These are phyloP conservation scores for Cheiracanthium punctorium DNA, from an alignment of 2,888 invertebrate species.

Conservation along the genomic window DNA sequence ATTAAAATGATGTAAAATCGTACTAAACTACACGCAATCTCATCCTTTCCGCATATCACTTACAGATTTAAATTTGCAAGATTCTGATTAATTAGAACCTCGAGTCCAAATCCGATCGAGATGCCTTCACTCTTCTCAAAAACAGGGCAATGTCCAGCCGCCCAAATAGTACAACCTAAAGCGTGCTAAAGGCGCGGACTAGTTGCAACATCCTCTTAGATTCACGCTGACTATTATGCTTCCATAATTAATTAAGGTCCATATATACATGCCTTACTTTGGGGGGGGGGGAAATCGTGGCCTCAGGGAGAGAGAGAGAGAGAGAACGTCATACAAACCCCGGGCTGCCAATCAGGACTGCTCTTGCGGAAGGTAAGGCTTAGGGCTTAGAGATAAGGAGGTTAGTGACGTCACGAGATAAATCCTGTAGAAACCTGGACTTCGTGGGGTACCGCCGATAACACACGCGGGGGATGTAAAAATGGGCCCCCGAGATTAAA, in stretches of 20 bases:
- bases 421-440: constrained; percentile 11
- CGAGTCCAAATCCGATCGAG: too few relatives aligned
- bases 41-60: too few relatives aligned
- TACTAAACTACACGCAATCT: too few relatives aligned
- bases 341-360: constrained; percentile 4
- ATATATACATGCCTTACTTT: too few relatives aligned
- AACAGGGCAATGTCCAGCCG: too few relatives aligned
- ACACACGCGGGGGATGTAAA: constrained; percentile 30
- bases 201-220: not conserved
- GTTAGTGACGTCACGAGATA: constrained; percentile 43
- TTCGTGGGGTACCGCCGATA: constrained; percentile 49
- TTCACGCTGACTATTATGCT: not conserved
- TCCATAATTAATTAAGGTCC: constrained; percentile 7
- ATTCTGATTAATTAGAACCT: too few relatives aligned
- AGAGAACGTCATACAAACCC: not conserved
- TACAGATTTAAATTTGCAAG: too few relatives aligned
- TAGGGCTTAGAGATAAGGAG: constrained; percentile 40
- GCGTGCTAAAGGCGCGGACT: too few relatives aligned
- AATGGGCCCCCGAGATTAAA: constrained; percentile 47
- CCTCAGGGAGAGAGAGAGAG: too few relatives aligned
- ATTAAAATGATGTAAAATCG: too few relatives aligned
- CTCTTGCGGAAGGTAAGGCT: constrained; percentile 13
- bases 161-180: too few relatives aligned
- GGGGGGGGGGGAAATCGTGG: not conserved
- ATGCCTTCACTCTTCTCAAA: too few relatives aligned